Evolutionary conservation across 2,113 vertebrate genomes (phyloP), one percentile per base, ranked within the genome.

Genomic region (Toxostoma redivivum): DNA sequence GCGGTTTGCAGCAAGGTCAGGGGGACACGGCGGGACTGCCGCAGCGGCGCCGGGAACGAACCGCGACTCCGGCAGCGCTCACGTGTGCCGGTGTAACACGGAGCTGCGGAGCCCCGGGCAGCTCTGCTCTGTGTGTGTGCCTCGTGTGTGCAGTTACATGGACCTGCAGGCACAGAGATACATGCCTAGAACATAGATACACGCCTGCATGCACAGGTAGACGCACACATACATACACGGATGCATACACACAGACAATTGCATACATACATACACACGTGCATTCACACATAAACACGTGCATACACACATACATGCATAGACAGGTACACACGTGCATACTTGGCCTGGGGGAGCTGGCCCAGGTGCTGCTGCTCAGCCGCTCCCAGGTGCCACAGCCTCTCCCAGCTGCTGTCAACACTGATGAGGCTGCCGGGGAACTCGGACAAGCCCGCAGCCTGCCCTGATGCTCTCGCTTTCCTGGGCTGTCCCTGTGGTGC

Each of bases 391-490:
- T 48, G 65, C 40, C 1, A 1, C 4, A 7, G 48, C 44, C 51
- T 80, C 27, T 72, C 37, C 31, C 31, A 37, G 50, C 42, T 72
- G 51, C 51, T 27, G 5, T n/a, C 60, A 44, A 37, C 60, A 2
- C 33, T n/a, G 60, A 21, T 58, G 51, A 45, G 6, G 51, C 60
- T 9, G 28, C 60, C 0, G 0, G 21, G 47, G 24, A 58, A 2
- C 20, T 22, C 3, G 9, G 53, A 51, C 5, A 20, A 66, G 44
- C 22, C 44, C 0, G 1, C 15, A 23, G 33, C 18, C 22, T 31
- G 33, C 12, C 35, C 0, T 0, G 20, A 5, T 2, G 16, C 15
- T 50, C n/a, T 61, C 0, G 0, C 3, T 40, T n/a, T 45, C 23
- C 37, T 1, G 7, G 15, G 9, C 21, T 2, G 0, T 4, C 2